Evolutionary conservation across 2,113 vertebrate species (phyloP), one percentile per base, ranked within the genome.

Genomic region (Pachypanchax playfairii): DNA sequence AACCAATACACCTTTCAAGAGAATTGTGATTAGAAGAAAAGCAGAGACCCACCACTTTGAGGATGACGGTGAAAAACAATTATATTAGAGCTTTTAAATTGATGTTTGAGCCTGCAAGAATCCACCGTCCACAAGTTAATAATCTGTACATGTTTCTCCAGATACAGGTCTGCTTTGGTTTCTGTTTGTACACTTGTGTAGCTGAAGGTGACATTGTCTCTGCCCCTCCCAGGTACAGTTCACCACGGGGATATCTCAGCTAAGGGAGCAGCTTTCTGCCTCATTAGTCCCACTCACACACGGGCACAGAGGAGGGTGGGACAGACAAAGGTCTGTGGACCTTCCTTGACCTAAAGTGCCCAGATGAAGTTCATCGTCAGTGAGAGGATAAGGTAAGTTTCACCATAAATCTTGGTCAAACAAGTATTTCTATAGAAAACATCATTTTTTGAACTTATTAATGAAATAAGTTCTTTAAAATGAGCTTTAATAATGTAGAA

Each of bases 191-290:
- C 66, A 54, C 41, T 46, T 83, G 77, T 73, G 65, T 56, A 66
- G 52, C 51, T 79, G 77, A 90, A 90, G 88, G 89, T 92, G 89
- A 92, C 90, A 88, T 88, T 87, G 83, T 70, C 67, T 66, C 57
- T 48, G 74, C 54, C 65, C 71, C 74, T 78, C 78, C 65, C 39
- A 79, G 82, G 78, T 73, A 79, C 60, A 71, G 69, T 80, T 62
- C 80, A 82, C 82, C 70, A 53, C 78, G 62, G 76, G 66, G 75
- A 84, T 36, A 55, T 73, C 66, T 85, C 71, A 56, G 79, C 82
- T 47, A 76, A 49, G 80, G 84, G 80, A 88, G 80, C 81, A 73
- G 61, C 70, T 84, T 87, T 76, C 85, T 79, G 70, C 83, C 82
- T 90, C 88, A 89, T 90, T 88, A 91, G 81, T 71, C 71, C 55